A percentile compares a stretch with the other conserved stretches of the same genome.
Conservation (phyloP, 2,113 vertebrate genomes). For the Actenoides hombroni region DNA sequence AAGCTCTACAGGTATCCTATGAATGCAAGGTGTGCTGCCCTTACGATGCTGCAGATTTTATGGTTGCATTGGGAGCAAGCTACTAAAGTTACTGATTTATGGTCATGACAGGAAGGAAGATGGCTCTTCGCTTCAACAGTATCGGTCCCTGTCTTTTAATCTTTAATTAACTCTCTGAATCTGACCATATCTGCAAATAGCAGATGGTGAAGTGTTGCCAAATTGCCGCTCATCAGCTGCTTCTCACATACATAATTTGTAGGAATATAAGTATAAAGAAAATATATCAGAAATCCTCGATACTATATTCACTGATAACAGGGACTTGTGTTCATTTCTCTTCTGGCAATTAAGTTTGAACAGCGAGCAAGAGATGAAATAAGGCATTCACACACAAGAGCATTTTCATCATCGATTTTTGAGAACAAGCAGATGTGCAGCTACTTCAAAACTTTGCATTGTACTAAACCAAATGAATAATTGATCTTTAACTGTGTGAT, state of each 20-base stretch:
- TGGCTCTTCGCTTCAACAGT: slow-evolving; percentile 9
- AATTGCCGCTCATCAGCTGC: slow-evolving; percentile 48
- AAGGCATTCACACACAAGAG: background rate
- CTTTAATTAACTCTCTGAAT: slow-evolving; percentile 57
- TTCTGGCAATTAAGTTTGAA: background rate
- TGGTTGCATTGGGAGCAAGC: background rate
- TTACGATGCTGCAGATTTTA: background rate
- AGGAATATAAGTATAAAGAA: slow-evolving; percentile 15
- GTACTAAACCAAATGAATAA: background rate
- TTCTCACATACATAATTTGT: slow-evolving; percentile 51
- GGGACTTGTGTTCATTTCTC: background rate
- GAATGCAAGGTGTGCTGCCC: background rate
- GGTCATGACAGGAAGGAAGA: background rate
- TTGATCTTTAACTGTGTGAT: background rate
- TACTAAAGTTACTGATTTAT: background rate
- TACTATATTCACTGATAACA: background rate
- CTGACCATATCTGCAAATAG: slow-evolving; percentile 54
- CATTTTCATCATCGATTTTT: background rate
- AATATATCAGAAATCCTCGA: background rate
- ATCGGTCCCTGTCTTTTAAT: slow-evolving; percentile 9
- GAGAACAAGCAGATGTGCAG: background rate
- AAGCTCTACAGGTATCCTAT: background rate
- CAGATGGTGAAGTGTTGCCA: slow-evolving; percentile 60
- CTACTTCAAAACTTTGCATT: background rate
- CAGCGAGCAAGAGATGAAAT: background rate